Evolutionary conservation across 1,140 invertebrate species (phyloP), one percentile per base, ranked within the genome.

Genomic region (Euura lappo): DNA sequence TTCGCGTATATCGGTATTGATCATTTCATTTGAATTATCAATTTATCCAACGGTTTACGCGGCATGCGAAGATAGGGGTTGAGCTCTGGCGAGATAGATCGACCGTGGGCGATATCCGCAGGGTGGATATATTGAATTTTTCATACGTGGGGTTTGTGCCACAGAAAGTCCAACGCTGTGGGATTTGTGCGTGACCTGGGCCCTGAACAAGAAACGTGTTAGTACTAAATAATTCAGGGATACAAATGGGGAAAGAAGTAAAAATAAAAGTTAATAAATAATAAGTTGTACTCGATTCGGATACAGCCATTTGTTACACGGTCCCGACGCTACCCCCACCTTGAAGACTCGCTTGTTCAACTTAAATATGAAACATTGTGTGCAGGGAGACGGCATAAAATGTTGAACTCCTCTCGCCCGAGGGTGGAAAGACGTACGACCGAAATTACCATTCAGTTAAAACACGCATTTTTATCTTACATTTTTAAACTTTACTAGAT

Each of bases 21-120:
- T 60, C 51, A 60, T 60, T 60, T 60, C 51, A 60, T 60, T 60
- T 60, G 51, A 60, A 60, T 60, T n/a, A 60, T n/a, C 51, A 5
- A 6, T 60, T 60, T 11, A 60, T 60, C 51, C 51, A n/a, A n/a
- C 51, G 51, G 5, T 8, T 60, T 60, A 6, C 51, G 8, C 51
- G 51, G 28, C 28, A 1, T 28, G 28, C 28, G 28, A 1, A 28
- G 28, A 28, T 28, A 28, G 28, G 28, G 28, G 28, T 28, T 28
- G 28, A 28, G 28, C 28, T 28, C 28, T 28, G 28, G 28, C 28
- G 28, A 28, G 28, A 28, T 28, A 28, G 51, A 60, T 60, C 51
- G 51, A 60, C 51, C 51, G 51, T n/a, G 13, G 13, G 51, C 51
- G 51, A 60, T 60, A 60, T 60, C 51, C 51, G 51, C 51, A 11